These are phyloP conservation scores for Nomia melanderi DNA, from an alignment of 1,140 invertebrate species.

Conservation along the genomic window DNA sequence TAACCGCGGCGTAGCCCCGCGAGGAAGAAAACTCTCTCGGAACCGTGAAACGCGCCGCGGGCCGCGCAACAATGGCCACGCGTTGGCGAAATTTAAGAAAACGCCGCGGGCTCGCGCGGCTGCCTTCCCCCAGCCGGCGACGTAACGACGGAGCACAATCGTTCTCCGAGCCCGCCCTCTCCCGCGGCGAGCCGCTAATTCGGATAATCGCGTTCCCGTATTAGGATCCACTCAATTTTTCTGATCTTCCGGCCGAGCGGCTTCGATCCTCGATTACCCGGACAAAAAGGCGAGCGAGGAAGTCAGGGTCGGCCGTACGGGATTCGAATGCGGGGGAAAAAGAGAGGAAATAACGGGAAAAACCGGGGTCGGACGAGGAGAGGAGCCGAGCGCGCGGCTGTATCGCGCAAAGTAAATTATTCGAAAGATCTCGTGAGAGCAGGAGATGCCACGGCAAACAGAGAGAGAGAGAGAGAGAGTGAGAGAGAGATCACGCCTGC, in stretches of 20 bases:
- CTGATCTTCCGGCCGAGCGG: slow-evolving; percentile 72
- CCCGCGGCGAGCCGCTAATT: slow-evolving; percentile 60
- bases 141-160: slow-evolving; percentile 25
- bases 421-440: slow-evolving; percentile 70
- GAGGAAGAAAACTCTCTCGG: too few relatives aligned
- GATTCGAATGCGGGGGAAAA: slow-evolving; percentile 22
- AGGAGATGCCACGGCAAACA: neutral
- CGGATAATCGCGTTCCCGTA: slow-evolving; percentile 77
- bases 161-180: too few relatives aligned
- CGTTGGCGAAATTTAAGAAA: too few relatives aligned
- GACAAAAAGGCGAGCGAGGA: slow-evolving; percentile 41
- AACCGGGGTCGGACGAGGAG: too few relatives aligned
- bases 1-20: too few relatives aligned
- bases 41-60: too few relatives aligned
- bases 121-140: too few relatives aligned
- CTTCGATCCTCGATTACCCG: slow-evolving; percentile 71
- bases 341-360: slow-evolving; percentile 18
- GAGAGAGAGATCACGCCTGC: slow-evolving; percentile 70
- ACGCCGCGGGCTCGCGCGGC: too few relatives aligned
- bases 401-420: slow-evolving; percentile 73
- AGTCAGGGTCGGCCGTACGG: neutral
- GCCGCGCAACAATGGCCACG: too few relatives aligned
- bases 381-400: slow-evolving; percentile 50
- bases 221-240: slow-evolving; percentile 80
- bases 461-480: slow-evolving; percentile 7